These are phyloP conservation scores for Adelosebastes latens DNA, from an alignment of 2,797 vertebrate species.

Conservation along the genomic window DNA sequence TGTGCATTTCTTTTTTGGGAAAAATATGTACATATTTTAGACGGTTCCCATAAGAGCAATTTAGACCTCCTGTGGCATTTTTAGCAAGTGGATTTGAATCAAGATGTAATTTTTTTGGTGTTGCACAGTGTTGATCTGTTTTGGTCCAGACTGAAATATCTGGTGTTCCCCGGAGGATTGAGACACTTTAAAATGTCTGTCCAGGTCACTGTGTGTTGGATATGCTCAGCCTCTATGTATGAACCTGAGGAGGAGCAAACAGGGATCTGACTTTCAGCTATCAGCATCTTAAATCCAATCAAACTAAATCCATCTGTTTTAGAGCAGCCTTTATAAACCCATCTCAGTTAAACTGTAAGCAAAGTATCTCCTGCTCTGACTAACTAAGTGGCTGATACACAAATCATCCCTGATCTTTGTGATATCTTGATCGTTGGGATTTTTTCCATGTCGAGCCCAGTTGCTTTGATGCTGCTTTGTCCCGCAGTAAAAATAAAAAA, in stretches of 20 bases:
- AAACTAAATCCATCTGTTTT: background rate
- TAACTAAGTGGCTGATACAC: background rate
- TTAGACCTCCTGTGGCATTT: no score
- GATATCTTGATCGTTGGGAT: background rate
- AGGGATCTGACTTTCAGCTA: background rate
- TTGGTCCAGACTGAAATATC: background rate
- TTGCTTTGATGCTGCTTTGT: slow-evolving; percentile 5
- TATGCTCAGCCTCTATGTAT: background rate
- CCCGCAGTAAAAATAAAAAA: background rate
- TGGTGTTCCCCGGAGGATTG: background rate
- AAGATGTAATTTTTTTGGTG: no score
- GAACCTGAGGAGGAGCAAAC: background rate
- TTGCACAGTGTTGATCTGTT: background rate
- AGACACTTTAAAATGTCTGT: background rate
- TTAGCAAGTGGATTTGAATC: no score
- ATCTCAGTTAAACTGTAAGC: background rate
- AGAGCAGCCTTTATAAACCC: background rate
- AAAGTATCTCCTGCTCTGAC: background rate
- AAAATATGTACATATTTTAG: background rate
- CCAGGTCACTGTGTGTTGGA: background rate
- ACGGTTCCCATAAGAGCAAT: no score
- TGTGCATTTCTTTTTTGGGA: background rate
- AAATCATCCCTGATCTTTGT: background rate
- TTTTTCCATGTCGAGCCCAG: background rate
- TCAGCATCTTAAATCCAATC: background rate